Conservation (phyloP, 2,797 vertebrate species). For the Austrolebias charrua region DNA sequence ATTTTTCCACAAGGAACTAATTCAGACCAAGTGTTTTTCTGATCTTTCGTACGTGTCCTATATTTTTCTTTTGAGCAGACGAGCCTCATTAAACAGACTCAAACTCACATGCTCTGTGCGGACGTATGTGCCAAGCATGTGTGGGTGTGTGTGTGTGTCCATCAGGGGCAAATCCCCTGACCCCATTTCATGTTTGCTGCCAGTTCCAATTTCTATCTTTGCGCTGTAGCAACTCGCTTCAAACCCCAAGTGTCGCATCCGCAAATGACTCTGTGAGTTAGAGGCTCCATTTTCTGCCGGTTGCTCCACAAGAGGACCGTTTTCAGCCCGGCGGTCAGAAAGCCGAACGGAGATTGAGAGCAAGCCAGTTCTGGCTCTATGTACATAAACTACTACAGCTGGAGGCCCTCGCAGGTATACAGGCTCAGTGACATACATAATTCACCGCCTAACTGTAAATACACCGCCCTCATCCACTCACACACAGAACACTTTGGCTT, state of each 20-base stretch:
- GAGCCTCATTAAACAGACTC: slow-evolving; percentile 37
- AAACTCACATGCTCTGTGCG: slow-evolving; percentile 29
- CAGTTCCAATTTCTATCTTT: slow-evolving; percentile 81
- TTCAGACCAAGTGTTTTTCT: slow-evolving; percentile 1
- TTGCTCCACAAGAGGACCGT: slow-evolving; percentile 78
- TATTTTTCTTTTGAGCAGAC: slow-evolving; percentile 37
- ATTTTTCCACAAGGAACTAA: slow-evolving; percentile 28
- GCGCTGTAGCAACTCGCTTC: slow-evolving; percentile 68
- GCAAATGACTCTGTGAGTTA: slow-evolving; percentile 83
- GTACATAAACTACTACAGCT: slow-evolving; percentile 68
- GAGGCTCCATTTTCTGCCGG: slow-evolving; percentile 86
- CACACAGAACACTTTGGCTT: slow-evolving; percentile 26
- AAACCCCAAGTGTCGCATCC: slow-evolving; percentile 82
- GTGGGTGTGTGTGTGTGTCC: slow-evolving; percentile 32
- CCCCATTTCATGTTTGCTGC: slow-evolving; percentile 78
- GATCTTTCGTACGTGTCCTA: slow-evolving; percentile 14
- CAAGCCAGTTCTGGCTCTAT: slow-evolving; percentile 60
- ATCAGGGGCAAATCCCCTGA: slow-evolving; percentile 69
- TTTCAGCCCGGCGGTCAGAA: slow-evolving; percentile 61
- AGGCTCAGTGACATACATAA: slow-evolving; percentile 55
- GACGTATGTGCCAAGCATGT: slow-evolving; percentile 19
- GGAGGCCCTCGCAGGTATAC: slow-evolving; percentile 55
- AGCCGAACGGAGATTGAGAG: slow-evolving; percentile 65
- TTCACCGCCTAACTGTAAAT: slow-evolving; percentile 49
- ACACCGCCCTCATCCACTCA: slow-evolving; percentile 35